Conservation (phyloP, 2,888 invertebrate species). For the Acleris laterana region DNA sequence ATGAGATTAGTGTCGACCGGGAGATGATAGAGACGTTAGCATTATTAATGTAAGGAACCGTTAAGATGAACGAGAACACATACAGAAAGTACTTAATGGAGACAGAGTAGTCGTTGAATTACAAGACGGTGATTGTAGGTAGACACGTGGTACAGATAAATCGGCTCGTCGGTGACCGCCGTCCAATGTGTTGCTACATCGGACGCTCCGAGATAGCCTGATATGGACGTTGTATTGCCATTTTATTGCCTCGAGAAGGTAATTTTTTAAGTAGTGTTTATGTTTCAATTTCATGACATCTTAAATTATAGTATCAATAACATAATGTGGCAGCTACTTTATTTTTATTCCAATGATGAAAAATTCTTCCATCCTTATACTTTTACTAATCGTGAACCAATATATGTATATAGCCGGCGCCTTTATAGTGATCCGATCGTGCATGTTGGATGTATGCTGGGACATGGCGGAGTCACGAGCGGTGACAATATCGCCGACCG, state of each 20-base stretch:
- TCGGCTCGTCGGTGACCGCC: slow-evolving; percentile 23
- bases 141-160: slow-evolving; percentile 26
- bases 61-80: slow-evolving; percentile 22
- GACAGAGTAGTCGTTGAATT: slow-evolving; percentile 31
- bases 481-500: slow-evolving; percentile 49
- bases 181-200: slow-evolving; percentile 22
- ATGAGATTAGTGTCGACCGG: background rate
- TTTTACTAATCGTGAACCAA: slow-evolving; percentile 15
- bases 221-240: slow-evolving; percentile 11
- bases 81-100: slow-evolving; percentile 14
- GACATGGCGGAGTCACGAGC: slow-evolving; percentile 59
- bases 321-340: too few relatives aligned
- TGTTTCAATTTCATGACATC: slow-evolving; percentile 3
- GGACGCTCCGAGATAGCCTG: slow-evolving; percentile 17
- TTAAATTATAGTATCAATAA: background rate
- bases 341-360: too few relatives aligned
- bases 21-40: slow-evolving; percentile 23
- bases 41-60: background rate
- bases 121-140: slow-evolving; percentile 19
- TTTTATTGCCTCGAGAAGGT: slow-evolving; percentile 10
- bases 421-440: slow-evolving; percentile 19
- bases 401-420: slow-evolving; percentile 19
- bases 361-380: too few relatives aligned
- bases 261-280: slow-evolving; percentile 2
- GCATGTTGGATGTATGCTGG: slow-evolving; percentile 16